Evolutionary conservation across 2,888 invertebrate genomes (phyloP).

Genomic region (Erebia palarica): DNA sequence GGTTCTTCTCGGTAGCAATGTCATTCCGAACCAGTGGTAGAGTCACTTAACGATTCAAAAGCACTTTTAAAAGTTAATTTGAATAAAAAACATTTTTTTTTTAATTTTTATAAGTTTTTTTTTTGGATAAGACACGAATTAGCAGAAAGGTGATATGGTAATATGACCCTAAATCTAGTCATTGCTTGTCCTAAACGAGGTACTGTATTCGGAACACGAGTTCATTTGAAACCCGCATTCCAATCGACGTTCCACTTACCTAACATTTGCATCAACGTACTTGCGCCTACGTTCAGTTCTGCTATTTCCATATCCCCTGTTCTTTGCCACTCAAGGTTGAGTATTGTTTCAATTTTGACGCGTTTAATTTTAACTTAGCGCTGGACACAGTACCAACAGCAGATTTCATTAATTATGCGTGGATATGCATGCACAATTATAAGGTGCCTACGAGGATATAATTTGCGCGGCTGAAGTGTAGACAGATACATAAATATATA

Average conservation of each 20-base stretch:
- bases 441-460: slow-evolving; percentile 22
- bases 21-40: too few relatives aligned
- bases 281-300: slow-evolving; percentile 46
- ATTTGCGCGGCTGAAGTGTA: background rate
- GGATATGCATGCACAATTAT: slow-evolving; percentile 31
- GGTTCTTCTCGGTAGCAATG: too few relatives aligned
- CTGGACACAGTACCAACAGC: slow-evolving; percentile 27
- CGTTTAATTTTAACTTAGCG: slow-evolving; percentile 27
- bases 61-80: too few relatives aligned
- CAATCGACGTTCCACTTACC: slow-evolving; percentile 60
- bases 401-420: slow-evolving; percentile 41
- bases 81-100: too few relatives aligned
- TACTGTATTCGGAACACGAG: slow-evolving; percentile 54
- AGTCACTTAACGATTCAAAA: too few relatives aligned
- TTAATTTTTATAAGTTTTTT: too few relatives aligned
- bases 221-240: slow-evolving; percentile 63
- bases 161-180: slow-evolving; percentile 12
- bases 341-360: slow-evolving; percentile 29
- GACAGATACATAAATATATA: background rate
- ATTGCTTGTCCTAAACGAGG: slow-evolving; percentile 25
- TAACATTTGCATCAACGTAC: slow-evolving; percentile 64
- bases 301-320: slow-evolving; percentile 42
- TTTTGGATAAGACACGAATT: background rate
- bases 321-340: slow-evolving; percentile 38
- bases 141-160: background rate